Percentiles rank a stretch among this genome's conserved stretches.
Evolutionary conservation across 1,140 invertebrate species (phyloP).

Genomic region (Oncopodura yosiiana): DNA sequence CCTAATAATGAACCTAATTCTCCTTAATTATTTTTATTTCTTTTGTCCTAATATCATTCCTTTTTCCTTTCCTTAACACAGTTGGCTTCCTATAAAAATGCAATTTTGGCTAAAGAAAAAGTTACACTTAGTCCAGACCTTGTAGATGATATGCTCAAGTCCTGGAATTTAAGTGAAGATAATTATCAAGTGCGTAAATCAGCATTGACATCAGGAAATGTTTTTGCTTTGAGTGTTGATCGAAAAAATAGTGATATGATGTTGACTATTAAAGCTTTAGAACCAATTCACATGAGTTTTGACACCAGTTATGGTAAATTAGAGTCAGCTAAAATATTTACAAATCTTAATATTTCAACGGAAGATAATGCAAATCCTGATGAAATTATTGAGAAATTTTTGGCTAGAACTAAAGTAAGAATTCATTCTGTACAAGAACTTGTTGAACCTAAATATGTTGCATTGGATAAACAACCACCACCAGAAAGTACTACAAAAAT

Average conservation of each 20-base stretch:
- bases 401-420: slow-evolving; percentile 1
- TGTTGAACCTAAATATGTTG: background rate
- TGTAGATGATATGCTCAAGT: slow-evolving; percentile 11
- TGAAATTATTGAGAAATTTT: slow-evolving; percentile 11
- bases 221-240: slow-evolving; percentile 15
- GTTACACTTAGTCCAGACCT: slow-evolving; percentile 2
- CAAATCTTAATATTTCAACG: slow-evolving; percentile 8
- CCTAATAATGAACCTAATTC: no score
- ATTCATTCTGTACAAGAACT: background rate
- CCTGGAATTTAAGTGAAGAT: background rate
- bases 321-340: slow-evolving; percentile 20
- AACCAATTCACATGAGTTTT: slow-evolving; percentile 3
- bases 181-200: background rate
- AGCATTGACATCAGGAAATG: background rate
- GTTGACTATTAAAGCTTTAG: slow-evolving; percentile 7
- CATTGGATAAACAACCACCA: no score
- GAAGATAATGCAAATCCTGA: slow-evolving; percentile 24
- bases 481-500: no score
- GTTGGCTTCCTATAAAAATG: no score
- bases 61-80: no score
- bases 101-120: slow-evolving; percentile 14
- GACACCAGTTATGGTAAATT: slow-evolving; percentile 19
- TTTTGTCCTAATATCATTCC: no score
- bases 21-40: no score
- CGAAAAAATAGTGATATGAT: slow-evolving; percentile 8